phyloP scores from a whole-genome alignment of 1,140 invertebrate genomes.

The Magallana gigas region DNA sequence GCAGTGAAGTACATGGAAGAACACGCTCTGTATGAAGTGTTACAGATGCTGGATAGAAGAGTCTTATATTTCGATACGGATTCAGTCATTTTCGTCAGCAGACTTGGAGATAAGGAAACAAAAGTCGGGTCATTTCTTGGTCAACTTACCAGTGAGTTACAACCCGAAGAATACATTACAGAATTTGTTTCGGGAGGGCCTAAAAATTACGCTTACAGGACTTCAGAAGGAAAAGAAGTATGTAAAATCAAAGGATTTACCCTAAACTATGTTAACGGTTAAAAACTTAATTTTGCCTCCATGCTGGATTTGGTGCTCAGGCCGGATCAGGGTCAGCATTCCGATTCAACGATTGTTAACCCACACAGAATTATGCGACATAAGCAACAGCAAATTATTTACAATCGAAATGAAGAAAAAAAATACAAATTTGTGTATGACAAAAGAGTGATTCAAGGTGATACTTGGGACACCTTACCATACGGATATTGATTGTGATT shows the following conservation, averaged over 20 bases:
- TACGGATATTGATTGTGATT: slow-evolving; percentile 47
- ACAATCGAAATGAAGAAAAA: slow-evolving; percentile 50
- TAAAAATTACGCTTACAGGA: slow-evolving; percentile 60
- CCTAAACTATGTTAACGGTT: slow-evolving; percentile 50
- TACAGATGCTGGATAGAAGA: too few species aligned
- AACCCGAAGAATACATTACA: slow-evolving; percentile 49
- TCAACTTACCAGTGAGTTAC: slow-evolving; percentile 56
- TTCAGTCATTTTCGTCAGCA: too few species aligned
- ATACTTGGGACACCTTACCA: slow-evolving; percentile 49
- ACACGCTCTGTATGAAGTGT: too few species aligned
- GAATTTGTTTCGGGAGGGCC: slow-evolving; percentile 60
- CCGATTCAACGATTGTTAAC: slow-evolving; percentile 43
- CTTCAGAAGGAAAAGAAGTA: slow-evolving; percentile 28
- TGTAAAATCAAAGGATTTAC: slow-evolving; percentile 62
- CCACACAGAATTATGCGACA: slow-evolving; percentile 50
- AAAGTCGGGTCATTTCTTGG: slow-evolving; percentile 53
- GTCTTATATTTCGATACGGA: too few species aligned
- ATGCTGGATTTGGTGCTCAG: slow-evolving; percentile 39
- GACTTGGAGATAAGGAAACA: background rate
- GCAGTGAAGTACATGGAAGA: too few species aligned
- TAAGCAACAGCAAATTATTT: slow-evolving; percentile 37
- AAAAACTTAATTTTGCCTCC: slow-evolving; percentile 51
- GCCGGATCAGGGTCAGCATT: background rate
- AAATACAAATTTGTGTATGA: slow-evolving; percentile 51
- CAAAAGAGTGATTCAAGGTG: slow-evolving; percentile 48